Percentiles rank a stretch among this genome's conserved stretches.
phyloP scores from a whole-genome alignment of 2,888 invertebrate genomes.

The Heteromurus nitidus region DNA sequence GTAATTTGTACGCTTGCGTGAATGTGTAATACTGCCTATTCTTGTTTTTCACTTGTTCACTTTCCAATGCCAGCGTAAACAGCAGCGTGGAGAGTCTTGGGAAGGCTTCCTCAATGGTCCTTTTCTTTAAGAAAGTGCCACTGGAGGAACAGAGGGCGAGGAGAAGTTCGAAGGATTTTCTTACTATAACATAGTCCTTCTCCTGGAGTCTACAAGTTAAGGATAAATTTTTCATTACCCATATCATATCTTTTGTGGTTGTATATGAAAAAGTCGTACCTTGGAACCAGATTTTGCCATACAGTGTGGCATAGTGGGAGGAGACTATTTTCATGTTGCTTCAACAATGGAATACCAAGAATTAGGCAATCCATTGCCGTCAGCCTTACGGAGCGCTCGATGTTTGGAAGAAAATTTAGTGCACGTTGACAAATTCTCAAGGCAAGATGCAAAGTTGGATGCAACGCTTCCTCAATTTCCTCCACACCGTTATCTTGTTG shows the following conservation, averaged over 20 bases:
- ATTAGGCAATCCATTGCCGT: slow-evolving; percentile 68
- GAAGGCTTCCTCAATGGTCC: slow-evolving; percentile 70
- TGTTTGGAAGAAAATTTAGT: slow-evolving; percentile 67
- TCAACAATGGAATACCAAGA: slow-evolving; percentile 62
- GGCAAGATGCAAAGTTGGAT: slow-evolving; percentile 54
- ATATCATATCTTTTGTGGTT: neutral
- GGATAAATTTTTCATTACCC: neutral
- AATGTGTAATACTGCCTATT: slow-evolving; percentile 70
- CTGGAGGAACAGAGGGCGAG: slow-evolving; percentile 53
- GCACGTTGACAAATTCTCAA: slow-evolving; percentile 67
- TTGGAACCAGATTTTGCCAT: slow-evolving; percentile 70
- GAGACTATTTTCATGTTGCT: slow-evolving; percentile 63
- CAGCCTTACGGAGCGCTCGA: slow-evolving; percentile 58
- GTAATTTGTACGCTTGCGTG: slow-evolving; percentile 72
- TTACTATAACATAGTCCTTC: slow-evolving; percentile 69
- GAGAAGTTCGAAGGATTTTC: slow-evolving; percentile 71
- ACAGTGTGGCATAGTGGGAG: slow-evolving; percentile 70
- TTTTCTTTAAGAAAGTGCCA: slow-evolving; percentile 69
- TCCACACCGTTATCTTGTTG: slow-evolving; percentile 13
- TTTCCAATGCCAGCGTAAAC: slow-evolving; percentile 58
- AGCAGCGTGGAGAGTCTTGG: slow-evolving; percentile 67
- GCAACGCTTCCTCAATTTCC: slow-evolving; percentile 36
- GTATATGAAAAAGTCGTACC: slow-evolving; percentile 53
- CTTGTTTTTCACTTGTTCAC: slow-evolving; percentile 64
- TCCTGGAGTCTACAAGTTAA: slow-evolving; percentile 63